Evolutionary conservation across 2,113 vertebrate species (phyloP).

Genomic region (Emydura subglobosa): DNA sequence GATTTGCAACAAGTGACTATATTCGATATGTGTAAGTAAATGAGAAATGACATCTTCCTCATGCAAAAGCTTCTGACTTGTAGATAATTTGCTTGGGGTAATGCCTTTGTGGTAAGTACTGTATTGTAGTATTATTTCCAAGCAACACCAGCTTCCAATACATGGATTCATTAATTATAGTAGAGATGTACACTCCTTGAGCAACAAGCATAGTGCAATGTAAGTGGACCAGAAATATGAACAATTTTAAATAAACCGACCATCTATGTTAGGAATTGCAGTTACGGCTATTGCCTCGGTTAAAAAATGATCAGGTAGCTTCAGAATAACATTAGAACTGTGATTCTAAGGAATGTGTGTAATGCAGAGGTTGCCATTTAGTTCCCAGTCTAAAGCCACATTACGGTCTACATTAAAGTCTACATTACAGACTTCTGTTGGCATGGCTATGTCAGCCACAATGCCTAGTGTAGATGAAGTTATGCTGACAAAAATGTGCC

Average conservation of each 20-base stretch:
- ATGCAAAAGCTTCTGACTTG: neutral
- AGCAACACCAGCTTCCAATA: neutral
- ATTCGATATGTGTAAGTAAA: neutral
- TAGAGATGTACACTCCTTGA: neutral
- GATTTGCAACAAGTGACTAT: neutral
- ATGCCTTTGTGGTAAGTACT: neutral
- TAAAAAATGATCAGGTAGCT: neutral
- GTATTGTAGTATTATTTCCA: neutral
- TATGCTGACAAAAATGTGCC: neutral
- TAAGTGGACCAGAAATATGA: neutral
- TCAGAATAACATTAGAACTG: neutral
- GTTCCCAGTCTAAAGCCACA: neutral
- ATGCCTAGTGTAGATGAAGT: neutral
- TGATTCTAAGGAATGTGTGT: neutral
- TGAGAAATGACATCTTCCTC: neutral
- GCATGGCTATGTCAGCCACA: neutral
- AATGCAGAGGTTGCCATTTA: neutral
- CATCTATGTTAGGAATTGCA: neutral
- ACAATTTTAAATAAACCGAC: neutral
- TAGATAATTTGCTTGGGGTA: neutral
- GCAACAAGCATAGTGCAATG: neutral
- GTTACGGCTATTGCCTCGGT: accelerated
- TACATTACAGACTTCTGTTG: neutral
- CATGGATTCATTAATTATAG: accelerated
- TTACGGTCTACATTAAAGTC: neutral